Conservation (phyloP, 2,113 vertebrate genomes). For the Carassius auratus region DNA sequence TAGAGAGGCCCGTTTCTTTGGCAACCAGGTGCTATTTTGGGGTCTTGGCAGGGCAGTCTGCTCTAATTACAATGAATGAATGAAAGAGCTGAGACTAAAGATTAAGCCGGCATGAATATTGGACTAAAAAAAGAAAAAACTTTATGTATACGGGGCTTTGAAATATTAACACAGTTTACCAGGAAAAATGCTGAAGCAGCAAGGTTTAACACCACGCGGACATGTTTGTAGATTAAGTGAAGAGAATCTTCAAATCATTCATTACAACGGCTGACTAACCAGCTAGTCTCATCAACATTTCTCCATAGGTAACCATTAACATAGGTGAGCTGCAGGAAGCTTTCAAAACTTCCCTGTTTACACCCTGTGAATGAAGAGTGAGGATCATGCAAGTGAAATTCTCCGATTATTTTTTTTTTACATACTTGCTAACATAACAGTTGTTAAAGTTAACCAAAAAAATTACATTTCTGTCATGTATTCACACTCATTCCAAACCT, state of each 20-base stretch:
- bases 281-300: slow-evolving; percentile 60
- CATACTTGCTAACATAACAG: neutral
- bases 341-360: neutral
- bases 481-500: neutral
- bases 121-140: neutral
- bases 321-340: slow-evolving; percentile 7
- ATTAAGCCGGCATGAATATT: neutral
- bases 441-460: neutral
- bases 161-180: slow-evolving; percentile 45
- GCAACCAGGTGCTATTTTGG: slow-evolving; percentile 44
- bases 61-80: slow-evolving; percentile 34
- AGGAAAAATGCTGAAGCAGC: slow-evolving; percentile 60
- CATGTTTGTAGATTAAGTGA: neutral
- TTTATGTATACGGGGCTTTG: neutral
- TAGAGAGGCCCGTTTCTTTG: slow-evolving; percentile 50
- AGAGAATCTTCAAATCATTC: slow-evolving; percentile 37
- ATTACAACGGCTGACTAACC: slow-evolving; percentile 46
- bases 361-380: neutral
- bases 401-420: neutral
- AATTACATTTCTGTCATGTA: neutral
- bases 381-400: neutral
- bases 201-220: slow-evolving; percentile 8
- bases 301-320: slow-evolving; percentile 62
- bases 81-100: slow-evolving; percentile 1
- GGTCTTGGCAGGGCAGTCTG: slow-evolving; percentile 39